Evolutionary conservation across 2,113 vertebrate species (phyloP), one percentile per base, ranked within the genome.

Genomic region (Cyanocitta stelleri): DNA sequence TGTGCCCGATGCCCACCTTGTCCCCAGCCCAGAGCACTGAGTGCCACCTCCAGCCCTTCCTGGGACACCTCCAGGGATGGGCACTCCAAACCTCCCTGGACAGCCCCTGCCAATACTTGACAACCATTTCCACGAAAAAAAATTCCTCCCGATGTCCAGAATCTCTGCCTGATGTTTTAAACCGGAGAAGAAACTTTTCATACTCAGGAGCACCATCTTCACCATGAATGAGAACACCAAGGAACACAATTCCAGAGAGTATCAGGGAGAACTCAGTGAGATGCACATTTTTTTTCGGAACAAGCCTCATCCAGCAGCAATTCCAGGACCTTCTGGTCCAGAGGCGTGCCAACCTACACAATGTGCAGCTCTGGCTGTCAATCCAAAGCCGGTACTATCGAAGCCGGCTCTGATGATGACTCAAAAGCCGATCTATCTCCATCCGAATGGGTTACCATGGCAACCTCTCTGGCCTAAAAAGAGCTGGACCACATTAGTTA

Each of bases 401-500:
- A 89, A 97, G 92, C 79, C 0, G 59, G 92, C 92, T 86, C 94
- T 49, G 94, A 26, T 74, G 94, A 95, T 95, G 94, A 95, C 89
- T 95, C 95, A 95, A 96, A 90, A 92, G 63, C 52, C 1, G 77
- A 93, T 88, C 95, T n/a, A 78, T 85, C 94, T 90, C 91, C 95
- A 92, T 87, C 67, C 35, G 0, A 96, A 86, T 9, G 75, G 59
- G 94, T 95, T 92, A 48, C 96, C 86, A 95, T 95, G 89, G 80
- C 90, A 97, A 96, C 92, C 37, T 63, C 92, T 83, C 92, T 92
- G 93, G 95, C 96, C 96, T 96, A 92, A 94, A 95, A 93, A 93
- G 95, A 94, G 94, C 77, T 96, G 95, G 96, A 96, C 96, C 96
- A 96, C 96, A 88, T 80, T 49, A 88, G 95, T 93, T 93, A 56